Evolutionary conservation across 2,797 vertebrate genomes (phyloP), one percentile per base, ranked within the genome.

Genomic region (Erpetoichthys calabaricus): DNA sequence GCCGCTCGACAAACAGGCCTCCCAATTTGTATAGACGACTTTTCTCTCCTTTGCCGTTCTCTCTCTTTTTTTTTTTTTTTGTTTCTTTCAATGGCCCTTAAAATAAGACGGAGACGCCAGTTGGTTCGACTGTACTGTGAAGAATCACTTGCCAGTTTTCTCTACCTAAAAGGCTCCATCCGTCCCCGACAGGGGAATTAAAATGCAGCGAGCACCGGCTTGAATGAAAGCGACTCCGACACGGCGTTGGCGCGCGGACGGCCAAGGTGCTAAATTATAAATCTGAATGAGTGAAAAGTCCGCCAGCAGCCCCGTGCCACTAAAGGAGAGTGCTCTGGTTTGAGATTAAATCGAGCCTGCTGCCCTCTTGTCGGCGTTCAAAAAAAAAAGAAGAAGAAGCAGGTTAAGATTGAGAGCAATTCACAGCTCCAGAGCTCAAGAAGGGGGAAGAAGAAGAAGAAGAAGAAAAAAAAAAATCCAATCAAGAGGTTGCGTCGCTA

Each of bases 401-500:
- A 43, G 41, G 53, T 54, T 54, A 54, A 54, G 57, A 53, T 6
- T 45, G 25, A 53, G 44, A 59, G 44, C 9, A 51, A 45, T 10
- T 45, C 7, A 41, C 9, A 58, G 57, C 7, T 6, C 42, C 9
- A 25, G 50, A 58, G 42, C 47, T 8, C 41, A 6, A 25, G 42
- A 25, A 56, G n/a, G 3, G 25, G 3, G 45, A 57, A 9, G 49
- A 49, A 1, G 43, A 47, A 42, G n/a, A 47, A 6, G 45, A 46
- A 25, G 45, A 44, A 4, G n/a, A 5, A 51, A 42, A 57, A 9
- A 57, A 49, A 1, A 49, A 49, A 42, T 47, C 44, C 68, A 82
- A 81, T 83, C 80, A 80, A 79, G 86, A 85, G 75, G 82, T 84
- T 7, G 75, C 60, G 66, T 77, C 70, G 66, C 73, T 71, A 79